Conservation (phyloP, 2,797 vertebrate genomes). For the Coreius guichenoti region DNA sequence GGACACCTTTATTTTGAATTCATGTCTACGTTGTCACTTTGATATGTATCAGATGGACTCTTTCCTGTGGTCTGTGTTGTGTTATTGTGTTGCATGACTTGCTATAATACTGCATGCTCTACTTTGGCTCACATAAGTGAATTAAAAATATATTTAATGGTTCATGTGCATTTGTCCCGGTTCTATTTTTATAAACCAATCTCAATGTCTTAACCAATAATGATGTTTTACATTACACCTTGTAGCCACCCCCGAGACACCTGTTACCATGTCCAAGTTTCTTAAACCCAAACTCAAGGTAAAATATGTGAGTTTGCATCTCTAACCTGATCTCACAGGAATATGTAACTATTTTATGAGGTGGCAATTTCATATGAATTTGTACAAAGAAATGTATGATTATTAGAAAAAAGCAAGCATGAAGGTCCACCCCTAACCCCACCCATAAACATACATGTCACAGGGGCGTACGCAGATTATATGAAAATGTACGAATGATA, state of each 20-base stretch:
- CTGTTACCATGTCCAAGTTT: slow-evolving; percentile 86
- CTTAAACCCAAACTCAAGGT: slow-evolving; percentile 92
- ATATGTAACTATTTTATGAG: not conserved
- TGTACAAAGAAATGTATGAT: slow-evolving; percentile 22
- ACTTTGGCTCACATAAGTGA: not conserved
- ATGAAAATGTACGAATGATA: not conserved
- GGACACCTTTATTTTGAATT: slow-evolving; percentile 11
- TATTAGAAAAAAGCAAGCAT: not conserved
- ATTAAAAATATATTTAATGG: not conserved
- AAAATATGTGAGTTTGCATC: slow-evolving; percentile 72
- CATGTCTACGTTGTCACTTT: not conserved
- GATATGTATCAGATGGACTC: not conserved
- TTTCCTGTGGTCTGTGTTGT: not conserved
- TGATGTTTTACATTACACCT: slow-evolving; percentile 53
- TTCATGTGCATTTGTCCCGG: not conserved
- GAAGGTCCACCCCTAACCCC: not conserved
- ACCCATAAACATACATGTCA: not conserved
- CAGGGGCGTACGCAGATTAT: not conserved
- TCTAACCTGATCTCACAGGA: not conserved
- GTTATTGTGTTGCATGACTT: slow-evolving; percentile 8
- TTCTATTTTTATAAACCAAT: not conserved
- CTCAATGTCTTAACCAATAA: slow-evolving; percentile 42
- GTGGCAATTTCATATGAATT: no score
- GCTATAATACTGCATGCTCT: not conserved
- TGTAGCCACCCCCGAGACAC: slow-evolving; percentile 69